Evolutionary conservation across 2,797 vertebrate species (phyloP).

Genomic region (Gadopsis bispinosus): DNA sequence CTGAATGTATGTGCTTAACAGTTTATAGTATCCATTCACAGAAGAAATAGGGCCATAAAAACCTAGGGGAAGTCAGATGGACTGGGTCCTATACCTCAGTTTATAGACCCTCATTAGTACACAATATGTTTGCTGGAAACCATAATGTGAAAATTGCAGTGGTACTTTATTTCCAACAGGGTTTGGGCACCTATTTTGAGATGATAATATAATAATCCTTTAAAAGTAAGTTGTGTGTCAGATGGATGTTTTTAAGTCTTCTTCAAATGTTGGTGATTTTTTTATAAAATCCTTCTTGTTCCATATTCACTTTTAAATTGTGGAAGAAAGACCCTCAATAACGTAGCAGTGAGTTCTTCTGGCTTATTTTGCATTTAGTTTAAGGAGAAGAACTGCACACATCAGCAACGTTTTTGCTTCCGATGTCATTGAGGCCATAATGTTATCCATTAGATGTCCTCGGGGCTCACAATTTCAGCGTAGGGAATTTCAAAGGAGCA

Average conservation of each 20-base stretch:
- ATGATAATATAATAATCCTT: constrained; percentile 8
- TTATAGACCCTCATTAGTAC: constrained; percentile 76
- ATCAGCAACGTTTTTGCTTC: constrained; percentile 53
- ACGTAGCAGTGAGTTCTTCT: constrained; percentile 8
- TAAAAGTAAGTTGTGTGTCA: background rate
- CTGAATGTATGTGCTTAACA: constrained; percentile 35
- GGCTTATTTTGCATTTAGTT: constrained; percentile 23
- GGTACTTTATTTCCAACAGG: constrained; percentile 44
- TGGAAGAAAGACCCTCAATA: background rate
- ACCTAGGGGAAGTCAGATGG: constrained; percentile 56
- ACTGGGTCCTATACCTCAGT: constrained; percentile 51
- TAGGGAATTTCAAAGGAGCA: constrained; percentile 49
- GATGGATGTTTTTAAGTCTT: constrained; percentile 4
- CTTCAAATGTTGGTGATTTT: background rate
- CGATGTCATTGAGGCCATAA: constrained; percentile 45
- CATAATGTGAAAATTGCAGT: constrained; percentile 48
- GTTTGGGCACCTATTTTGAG: background rate
- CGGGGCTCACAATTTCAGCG: constrained; percentile 32
- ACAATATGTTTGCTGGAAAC: constrained; percentile 73
- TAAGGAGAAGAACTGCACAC: constrained; percentile 36
- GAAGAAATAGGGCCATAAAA: constrained; percentile 68
- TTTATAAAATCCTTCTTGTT: background rate
- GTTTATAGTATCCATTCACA: constrained; percentile 68
- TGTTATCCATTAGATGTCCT: constrained; percentile 43
- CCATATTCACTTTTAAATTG: constrained; percentile 1